phyloP scores from a whole-genome alignment of 1,140 invertebrate genomes.

The Drosophila rhopaloa region DNA sequence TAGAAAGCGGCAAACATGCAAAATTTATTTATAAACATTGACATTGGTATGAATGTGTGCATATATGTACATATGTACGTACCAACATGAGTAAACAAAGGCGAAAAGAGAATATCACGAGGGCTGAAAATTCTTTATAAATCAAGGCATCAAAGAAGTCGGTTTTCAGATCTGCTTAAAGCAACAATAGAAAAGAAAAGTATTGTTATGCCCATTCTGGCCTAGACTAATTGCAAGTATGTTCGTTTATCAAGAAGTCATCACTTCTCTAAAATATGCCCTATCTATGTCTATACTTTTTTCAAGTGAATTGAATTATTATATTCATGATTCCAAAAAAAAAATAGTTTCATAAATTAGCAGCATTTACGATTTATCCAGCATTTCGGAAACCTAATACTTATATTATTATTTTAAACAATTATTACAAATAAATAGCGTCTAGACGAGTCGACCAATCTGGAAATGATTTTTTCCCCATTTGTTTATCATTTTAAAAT shows the following conservation, averaged over 20 bases:
- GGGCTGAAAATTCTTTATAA: conserved; percentile 35
- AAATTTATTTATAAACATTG: conserved; percentile 62
- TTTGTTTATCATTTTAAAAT: background rate
- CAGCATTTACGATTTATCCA: too few relatives aligned
- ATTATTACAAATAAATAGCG: background rate
- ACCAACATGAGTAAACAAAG: conserved; percentile 26
- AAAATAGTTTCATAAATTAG: too few relatives aligned
- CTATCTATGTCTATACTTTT: background rate
- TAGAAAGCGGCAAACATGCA: conserved; percentile 50
- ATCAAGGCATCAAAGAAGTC: conserved; percentile 55
- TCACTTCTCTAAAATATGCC: background rate
- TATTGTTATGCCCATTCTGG: conserved; percentile 4
- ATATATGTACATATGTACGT: conserved; percentile 1
- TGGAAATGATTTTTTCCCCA: background rate
- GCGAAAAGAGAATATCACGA: conserved; percentile 24
- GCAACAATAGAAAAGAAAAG: conserved; percentile 47
- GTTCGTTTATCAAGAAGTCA: conserved; percentile 5
- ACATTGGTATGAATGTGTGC: conserved; percentile 42
- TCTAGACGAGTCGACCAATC: background rate
- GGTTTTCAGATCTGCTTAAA: conserved; percentile 20
- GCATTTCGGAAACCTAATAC: background rate
- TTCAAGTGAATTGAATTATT: background rate
- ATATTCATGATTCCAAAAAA: too few relatives aligned
- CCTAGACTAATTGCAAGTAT: conserved; percentile 27
- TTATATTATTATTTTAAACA: background rate